A percentile compares a stretch with the other conserved stretches of the same genome.
These are phyloP conservation scores for Sylvilagus bachmani DNA, from an alignment of 2,113 vertebrate species.

Conservation along the genomic window DNA sequence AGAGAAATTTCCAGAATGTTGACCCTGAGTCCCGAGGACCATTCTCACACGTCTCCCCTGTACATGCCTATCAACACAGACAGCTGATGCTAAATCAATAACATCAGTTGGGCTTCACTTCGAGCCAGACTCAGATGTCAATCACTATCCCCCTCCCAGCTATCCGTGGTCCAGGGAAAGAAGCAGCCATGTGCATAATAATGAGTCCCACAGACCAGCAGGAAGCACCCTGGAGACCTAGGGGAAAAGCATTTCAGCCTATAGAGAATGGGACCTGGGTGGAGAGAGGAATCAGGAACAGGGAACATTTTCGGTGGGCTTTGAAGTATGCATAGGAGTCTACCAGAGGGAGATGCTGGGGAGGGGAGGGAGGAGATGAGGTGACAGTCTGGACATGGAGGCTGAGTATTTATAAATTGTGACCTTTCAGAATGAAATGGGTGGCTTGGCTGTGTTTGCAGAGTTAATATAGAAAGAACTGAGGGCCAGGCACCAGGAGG, in stretches of 20 bases:
- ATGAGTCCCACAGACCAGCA: background rate
- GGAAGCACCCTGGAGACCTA: background rate
- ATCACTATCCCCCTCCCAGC: too few relatives aligned
- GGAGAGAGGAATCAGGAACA: background rate
- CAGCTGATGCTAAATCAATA: background rate
- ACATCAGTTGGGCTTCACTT: background rate
- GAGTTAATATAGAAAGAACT: background rate
- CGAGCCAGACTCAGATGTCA: background rate
- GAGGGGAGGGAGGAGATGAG: background rate
- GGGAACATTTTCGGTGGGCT: background rate
- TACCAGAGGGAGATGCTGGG: background rate
- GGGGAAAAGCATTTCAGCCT: background rate
- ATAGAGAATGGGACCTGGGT: background rate
- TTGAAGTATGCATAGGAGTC: background rate
- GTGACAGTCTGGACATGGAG: background rate
- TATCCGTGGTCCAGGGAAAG: background rate
- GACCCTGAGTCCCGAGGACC: background rate
- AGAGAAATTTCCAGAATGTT: conserved; percentile 19
- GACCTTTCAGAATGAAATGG: background rate
- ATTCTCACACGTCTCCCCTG: background rate
- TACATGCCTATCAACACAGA: background rate
- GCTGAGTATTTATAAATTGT: background rate
- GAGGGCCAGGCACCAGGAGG: background rate
- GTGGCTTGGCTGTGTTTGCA: background rate
- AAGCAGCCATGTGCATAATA: too few relatives aligned